Conservation (phyloP, 2,113 vertebrate genomes). For the Strigops habroptila region DNA sequence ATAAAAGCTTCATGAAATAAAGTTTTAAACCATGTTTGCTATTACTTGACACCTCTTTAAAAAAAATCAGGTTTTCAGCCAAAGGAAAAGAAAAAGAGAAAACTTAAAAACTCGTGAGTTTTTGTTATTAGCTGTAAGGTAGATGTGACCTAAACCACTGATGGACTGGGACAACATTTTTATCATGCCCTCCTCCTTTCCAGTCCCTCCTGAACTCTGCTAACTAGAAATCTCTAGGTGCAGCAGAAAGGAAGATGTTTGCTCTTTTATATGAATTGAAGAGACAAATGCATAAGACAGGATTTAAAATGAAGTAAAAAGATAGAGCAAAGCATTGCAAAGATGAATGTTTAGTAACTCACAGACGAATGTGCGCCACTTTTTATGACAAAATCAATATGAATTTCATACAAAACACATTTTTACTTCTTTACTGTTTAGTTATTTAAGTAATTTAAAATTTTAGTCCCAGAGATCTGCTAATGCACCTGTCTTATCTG, state of each 20-base stretch:
- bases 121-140: not conserved
- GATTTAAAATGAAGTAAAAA: not conserved
- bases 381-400: not conserved
- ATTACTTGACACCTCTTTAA: not conserved
- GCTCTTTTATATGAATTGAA: not conserved
- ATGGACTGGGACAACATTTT: not conserved
- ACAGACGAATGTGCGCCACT: not conserved
- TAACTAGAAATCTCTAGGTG: not conserved
- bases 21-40: not conserved
- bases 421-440: not conserved
- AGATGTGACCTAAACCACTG: not conserved
- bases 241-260: not conserved
- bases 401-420: not conserved
- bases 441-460: not conserved
- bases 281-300: not conserved
- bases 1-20: not conserved
- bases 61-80: not conserved
- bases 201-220: not conserved
- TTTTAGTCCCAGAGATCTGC: not conserved
- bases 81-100: not conserved
- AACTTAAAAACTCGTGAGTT: not conserved
- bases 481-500: not conserved
- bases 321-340: not conserved
- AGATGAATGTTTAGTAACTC: not conserved
- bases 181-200: not conserved